Base-by-base conservation (phyloP, 2,888 invertebrate species). In the Sycophila texana region DNA sequence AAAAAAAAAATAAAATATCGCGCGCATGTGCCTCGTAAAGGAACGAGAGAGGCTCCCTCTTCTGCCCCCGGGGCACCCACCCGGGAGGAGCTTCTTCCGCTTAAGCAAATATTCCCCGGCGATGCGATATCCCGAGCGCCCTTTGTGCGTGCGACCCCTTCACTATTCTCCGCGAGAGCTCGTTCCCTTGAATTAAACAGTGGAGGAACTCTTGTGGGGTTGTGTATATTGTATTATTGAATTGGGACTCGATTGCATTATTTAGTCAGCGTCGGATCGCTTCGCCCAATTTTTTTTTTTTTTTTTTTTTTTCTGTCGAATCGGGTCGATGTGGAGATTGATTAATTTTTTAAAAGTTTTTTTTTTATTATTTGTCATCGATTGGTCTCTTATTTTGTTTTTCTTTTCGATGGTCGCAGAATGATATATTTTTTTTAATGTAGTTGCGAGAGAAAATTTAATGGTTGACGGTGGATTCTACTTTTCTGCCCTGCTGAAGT, bases 101-200 rank as follows among this genome's bases (percentile, higher is more conserved):
- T 70, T 66, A 53, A 79, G 70, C 70, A 79, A 79, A 74, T 79
- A 79, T 74, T 79, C 65, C 57, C 60, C 12, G 10, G 58, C 65
- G 60, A 47, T n/a, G 22, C 14, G 20, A 18, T 51, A 7, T 12
- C 49, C 13, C 60, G 18, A 20, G 4, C 53, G n/a, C 55, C 53
- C 57, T 73, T 16, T 55, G n/a, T 60, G 55, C 7, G 49, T 51
- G 4, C 47, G 2, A 51, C 53, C 53, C 16, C n/a, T 53, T 53
- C 13, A 2, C 49, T 60, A 16, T 60, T n/a, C n/a, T 22, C 2
- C 16, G 22, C 49, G 47, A 26, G 22, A 10, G 47, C 1, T 49
- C 58, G 18, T 49, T 47, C 39, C 20, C 58, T 13, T 63, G 26
- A 65, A 71, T 71, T 57, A 71, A 76, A 55, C 18, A 76, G 70